These are phyloP conservation scores for Octonoba sinensis DNA, from an alignment of 2,888 invertebrate genomes.

Conservation along the genomic window DNA sequence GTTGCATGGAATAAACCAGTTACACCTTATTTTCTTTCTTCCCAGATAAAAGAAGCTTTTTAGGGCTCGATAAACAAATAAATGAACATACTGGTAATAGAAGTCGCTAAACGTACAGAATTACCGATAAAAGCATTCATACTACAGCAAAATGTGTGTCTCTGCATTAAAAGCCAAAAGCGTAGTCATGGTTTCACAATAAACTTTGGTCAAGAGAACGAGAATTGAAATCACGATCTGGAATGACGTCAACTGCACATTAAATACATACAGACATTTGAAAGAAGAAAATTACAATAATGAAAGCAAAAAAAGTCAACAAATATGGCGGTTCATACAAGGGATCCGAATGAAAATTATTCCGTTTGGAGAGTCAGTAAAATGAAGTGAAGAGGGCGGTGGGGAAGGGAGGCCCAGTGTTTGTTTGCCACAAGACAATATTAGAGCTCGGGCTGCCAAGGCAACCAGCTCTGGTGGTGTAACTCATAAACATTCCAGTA, in stretches of 20 bases:
- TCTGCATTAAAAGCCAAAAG: background rate
- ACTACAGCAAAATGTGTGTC: too few species aligned
- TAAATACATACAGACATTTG: background rate
- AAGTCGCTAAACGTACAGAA: too few species aligned
- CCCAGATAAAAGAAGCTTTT: too few species aligned
- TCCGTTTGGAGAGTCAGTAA: background rate
- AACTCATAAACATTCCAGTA: slow-evolving; percentile 42
- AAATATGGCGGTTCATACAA: too few species aligned
- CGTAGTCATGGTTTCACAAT: slow-evolving; percentile 35
- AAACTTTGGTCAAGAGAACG: background rate
- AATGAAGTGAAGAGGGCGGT: background rate
- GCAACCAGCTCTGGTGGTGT: slow-evolving; percentile 17
- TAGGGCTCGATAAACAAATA: too few species aligned
- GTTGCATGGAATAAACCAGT: too few species aligned
- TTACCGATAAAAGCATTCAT: too few species aligned
- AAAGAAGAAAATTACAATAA: background rate
- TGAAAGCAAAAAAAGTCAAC: background rate
- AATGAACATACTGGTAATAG: too few species aligned
- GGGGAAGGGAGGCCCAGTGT: slow-evolving; percentile 19
- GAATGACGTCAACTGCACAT: slow-evolving; percentile 1
- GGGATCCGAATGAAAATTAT: slow-evolving; percentile 32
- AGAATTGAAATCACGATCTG: background rate
- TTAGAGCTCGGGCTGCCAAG: slow-evolving; percentile 35
- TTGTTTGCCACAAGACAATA: slow-evolving; percentile 54
- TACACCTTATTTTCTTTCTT: too few species aligned